Conservation (phyloP, 2,888 invertebrate genomes). For the Augochlorella aurata region DNA sequence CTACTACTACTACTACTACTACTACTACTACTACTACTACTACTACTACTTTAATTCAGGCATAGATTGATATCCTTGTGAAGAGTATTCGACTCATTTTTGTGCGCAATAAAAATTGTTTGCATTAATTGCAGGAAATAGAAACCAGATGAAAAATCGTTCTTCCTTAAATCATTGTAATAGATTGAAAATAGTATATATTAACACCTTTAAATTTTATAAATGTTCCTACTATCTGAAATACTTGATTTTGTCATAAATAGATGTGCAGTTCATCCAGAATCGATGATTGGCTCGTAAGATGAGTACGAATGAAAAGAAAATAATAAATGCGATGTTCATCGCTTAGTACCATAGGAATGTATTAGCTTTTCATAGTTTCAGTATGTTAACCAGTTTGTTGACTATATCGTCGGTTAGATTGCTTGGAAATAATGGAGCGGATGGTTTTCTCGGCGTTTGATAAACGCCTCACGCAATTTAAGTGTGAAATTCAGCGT, state of each 20-base stretch:
- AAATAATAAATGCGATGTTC: background rate
- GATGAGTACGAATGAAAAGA: no score
- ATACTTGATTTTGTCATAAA: no score
- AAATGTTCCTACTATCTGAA: no score
- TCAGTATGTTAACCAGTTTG: background rate
- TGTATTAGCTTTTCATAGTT: background rate
- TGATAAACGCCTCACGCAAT: slow-evolving; percentile 42
- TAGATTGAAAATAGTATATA: no score
- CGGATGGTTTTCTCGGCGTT: slow-evolving; percentile 40
- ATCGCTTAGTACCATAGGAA: background rate
- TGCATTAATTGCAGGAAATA: no score
- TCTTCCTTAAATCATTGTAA: no score
- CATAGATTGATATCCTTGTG: background rate
- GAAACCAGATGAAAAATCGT: no score
- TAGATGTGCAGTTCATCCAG: no score
- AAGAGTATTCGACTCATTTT: background rate
- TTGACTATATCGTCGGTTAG: background rate
- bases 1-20: no score
- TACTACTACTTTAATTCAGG: background rate
- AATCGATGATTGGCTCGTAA: background rate
- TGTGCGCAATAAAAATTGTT: no score
- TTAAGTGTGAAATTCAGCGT: slow-evolving; percentile 16
- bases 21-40: no score
- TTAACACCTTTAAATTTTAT: no score
- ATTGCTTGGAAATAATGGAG: slow-evolving; percentile 15